Evolutionary conservation across 2,888 invertebrate species (phyloP), one percentile per base, ranked within the genome.

Genomic region (Caenorhabditis virilis): DNA sequence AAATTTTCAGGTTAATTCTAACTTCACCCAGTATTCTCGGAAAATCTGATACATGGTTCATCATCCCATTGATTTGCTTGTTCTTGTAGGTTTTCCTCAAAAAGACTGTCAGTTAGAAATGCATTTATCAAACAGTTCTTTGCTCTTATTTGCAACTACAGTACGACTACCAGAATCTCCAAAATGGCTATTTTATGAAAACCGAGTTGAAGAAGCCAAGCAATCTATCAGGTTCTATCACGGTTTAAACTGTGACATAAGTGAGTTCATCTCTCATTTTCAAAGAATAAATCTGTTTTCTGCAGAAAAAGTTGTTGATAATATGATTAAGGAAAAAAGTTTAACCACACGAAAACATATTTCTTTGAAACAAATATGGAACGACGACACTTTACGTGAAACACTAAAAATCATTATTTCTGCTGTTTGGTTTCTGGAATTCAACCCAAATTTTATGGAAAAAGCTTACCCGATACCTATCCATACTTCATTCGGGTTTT

Each of bases 141-240:
- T 52, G 11, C 18, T 61, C 2, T 35, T 53, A 16, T 69, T 63
- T 26, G 22, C 54, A 2, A 25, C 54, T 35, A 51, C 65, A 0
- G 25, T 25, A 1, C 41, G 53, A 3, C 36, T 72, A 18, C 68
- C 65, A n/a, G 72, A 72, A 13, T 72, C 72, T 36, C 72, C 72
- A 9, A 65, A 65, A 57, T 72, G 72, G 72, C 52, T 72, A 2
- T 50, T 66, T 0, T 33, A 54, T 18, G 59, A 61, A 26, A 60
- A 55, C 20, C 22, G 50, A 39, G 41, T 50, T 33, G 66, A 69
- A 30, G 65, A 68, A 38, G 72, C 72, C 1, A 47, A 35, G 7
- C 25, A 26, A 25, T 26, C 72, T 1, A 52, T 65, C 4, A 27
- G 39, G 4, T 69, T 49, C 38, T 72, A 60, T 41, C 72, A 72